Evolutionary conservation across 2,888 invertebrate genomes (phyloP).

Genomic region (Chironomus tentans): DNA sequence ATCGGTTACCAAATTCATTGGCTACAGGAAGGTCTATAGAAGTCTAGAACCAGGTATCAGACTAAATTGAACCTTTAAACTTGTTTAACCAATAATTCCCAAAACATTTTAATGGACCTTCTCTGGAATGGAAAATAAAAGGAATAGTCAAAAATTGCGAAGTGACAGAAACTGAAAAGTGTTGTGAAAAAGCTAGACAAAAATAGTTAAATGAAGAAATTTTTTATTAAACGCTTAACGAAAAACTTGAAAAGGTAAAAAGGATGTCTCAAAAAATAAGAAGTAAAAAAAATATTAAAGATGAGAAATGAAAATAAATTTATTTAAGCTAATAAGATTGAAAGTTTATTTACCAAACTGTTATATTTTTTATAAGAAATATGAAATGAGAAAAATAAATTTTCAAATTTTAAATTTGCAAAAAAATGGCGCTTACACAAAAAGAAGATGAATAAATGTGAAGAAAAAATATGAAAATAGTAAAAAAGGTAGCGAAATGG

Average conservation of each 20-base stretch:
- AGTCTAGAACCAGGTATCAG: too few species aligned
- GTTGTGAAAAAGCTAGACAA: not conserved
- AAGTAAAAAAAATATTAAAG: not conserved
- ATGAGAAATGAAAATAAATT: slow-evolving; percentile 1
- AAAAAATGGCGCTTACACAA: not conserved
- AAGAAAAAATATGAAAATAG: not conserved
- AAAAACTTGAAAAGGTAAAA: not conserved
- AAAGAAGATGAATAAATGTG: not conserved
- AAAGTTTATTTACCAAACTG: slow-evolving; percentile 21
- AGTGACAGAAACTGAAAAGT: not conserved
- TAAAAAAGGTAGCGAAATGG: not conserved
- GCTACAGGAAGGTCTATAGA: too few species aligned
- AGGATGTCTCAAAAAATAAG: not conserved
- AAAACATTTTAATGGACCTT: too few species aligned
- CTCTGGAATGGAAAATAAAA: not conserved
- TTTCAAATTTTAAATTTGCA: slow-evolving; percentile 3
- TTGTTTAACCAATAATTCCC: too few species aligned
- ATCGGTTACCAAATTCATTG: too few species aligned
- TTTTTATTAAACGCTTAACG: not conserved
- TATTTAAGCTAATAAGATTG: slow-evolving; percentile 7
- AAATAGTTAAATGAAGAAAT: not conserved
- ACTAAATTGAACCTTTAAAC: too few species aligned
- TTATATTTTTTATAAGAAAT: slow-evolving; percentile 18
- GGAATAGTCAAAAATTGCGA: not conserved
- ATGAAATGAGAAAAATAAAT: too few species aligned